These are phyloP conservation scores for Sarcophilus harrisii DNA, from an alignment of 2,797 vertebrate species.

Conservation along the genomic window DNA sequence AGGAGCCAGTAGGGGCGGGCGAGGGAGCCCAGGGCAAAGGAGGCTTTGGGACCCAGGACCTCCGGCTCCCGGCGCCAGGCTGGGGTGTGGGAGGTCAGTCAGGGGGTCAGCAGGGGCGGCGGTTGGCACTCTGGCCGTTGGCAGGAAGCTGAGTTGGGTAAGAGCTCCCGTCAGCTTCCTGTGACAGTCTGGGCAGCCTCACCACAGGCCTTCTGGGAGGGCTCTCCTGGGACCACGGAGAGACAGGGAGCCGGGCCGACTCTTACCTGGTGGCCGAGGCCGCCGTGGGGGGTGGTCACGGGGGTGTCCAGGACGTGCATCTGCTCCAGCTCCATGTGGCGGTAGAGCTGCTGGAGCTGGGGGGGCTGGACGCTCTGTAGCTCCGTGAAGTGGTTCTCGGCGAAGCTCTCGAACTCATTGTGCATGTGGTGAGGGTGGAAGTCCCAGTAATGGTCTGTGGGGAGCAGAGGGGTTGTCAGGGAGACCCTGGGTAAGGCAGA, in stretches of 20 bases:
- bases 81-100: slow-evolving; percentile 42
- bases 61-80: not conserved
- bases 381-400: slow-evolving; percentile 96
- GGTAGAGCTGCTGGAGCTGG: slow-evolving; percentile 92
- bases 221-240: not conserved
- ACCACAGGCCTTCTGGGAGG: slow-evolving; percentile 72
- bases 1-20: not conserved
- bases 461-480: not conserved
- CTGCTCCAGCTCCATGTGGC: slow-evolving; percentile 93
- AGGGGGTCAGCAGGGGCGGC: slow-evolving; percentile 57
- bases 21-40: not conserved
- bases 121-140: slow-evolving; percentile 58
- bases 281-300: slow-evolving; percentile 86
- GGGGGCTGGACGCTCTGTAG: slow-evolving; percentile 96
- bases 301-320: slow-evolving; percentile 92
- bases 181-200: slow-evolving; percentile 70
- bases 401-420: slow-evolving; percentile 93
- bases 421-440: slow-evolving; percentile 92
- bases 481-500: not conserved
- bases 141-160: slow-evolving; percentile 87
- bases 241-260: accelerated
- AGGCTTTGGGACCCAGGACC: not conserved
- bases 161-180: slow-evolving; percentile 85
- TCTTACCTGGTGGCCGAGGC: slow-evolving; percentile 86
- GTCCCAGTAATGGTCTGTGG: slow-evolving; percentile 95